A percentile compares a stretch with the other conserved stretches of the same genome.
phyloP scores from a whole-genome alignment of 2,888 invertebrate species.

The Eupeodes latifasciatus region DNA sequence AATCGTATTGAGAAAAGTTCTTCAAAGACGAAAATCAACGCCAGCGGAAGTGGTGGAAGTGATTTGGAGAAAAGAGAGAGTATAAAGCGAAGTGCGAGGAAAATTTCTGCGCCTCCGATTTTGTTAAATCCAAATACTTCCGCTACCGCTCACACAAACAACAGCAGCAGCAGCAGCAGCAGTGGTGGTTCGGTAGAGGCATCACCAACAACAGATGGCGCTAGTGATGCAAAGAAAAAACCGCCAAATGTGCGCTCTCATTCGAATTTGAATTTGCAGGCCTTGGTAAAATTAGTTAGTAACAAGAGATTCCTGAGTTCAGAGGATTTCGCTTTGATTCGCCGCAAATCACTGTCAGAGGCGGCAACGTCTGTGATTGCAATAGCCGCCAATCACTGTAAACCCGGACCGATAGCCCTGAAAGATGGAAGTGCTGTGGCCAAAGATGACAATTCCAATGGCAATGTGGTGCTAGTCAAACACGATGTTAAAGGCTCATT shows the following conservation, averaged over 20 bases:
- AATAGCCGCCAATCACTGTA: constrained; percentile 78
- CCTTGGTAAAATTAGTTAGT: constrained; percentile 81
- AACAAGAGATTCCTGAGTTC: constrained; percentile 80
- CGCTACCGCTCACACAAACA: constrained; percentile 6
- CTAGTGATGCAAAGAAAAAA: constrained; percentile 66
- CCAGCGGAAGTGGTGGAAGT: constrained; percentile 55
- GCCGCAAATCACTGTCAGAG: constrained; percentile 81
- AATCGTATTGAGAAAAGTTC: constrained; percentile 82
- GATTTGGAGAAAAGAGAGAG: constrained; percentile 80
- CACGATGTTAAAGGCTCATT: constrained; percentile 78
- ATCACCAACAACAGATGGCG: constrained; percentile 39
- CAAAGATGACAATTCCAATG: constrained; percentile 78
- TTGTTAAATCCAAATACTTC: constrained; percentile 42
- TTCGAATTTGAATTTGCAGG: constrained; percentile 81
- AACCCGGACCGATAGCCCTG: constrained; percentile 79
- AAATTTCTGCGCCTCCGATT: constrained; percentile 78
- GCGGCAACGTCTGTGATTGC: constrained; percentile 79
- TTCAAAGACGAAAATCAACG: constrained; percentile 80
- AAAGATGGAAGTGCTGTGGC: constrained; percentile 76
- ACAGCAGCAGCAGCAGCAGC: neutral
- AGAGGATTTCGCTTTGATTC: constrained; percentile 81
- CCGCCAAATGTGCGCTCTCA: constrained; percentile 75
- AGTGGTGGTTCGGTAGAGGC: constrained; percentile 55
- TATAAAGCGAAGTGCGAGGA: constrained; percentile 79
- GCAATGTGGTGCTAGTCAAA: constrained; percentile 80